phyloP scores from a whole-genome alignment of 2,797 vertebrate species.

The Danio kyathit region DNA sequence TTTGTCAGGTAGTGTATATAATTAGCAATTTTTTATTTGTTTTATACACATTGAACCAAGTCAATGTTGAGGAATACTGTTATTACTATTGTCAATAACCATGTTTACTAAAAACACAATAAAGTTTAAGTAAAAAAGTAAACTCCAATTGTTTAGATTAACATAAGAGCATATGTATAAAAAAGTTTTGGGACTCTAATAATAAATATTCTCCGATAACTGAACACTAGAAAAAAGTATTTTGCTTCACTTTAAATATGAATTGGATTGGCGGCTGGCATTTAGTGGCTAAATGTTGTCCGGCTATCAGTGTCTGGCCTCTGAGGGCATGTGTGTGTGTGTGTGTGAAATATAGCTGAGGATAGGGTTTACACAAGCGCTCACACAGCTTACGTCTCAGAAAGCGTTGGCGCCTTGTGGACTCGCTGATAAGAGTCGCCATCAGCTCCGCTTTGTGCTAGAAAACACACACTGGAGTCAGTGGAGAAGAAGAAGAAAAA shows the following conservation, averaged over 20 bases:
- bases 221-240: not conserved
- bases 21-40: too few relatives aligned
- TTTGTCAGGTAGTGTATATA: too few relatives aligned
- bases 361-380: constrained; percentile 30
- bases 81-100: too few relatives aligned
- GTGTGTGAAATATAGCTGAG: constrained; percentile 38
- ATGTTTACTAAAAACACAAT: too few relatives aligned
- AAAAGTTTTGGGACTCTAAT: too few relatives aligned
- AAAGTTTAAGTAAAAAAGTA: too few relatives aligned
- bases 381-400: constrained; percentile 43
- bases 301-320: not conserved
- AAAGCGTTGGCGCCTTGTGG: constrained; percentile 43
- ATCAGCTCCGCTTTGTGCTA: constrained; percentile 47
- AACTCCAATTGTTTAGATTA: not conserved
- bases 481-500: constrained; percentile 22
- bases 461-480: constrained; percentile 26
- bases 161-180: too few relatives aligned
- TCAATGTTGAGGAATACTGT: too few relatives aligned
- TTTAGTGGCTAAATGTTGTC: constrained; percentile 9
- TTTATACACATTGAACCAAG: too few relatives aligned
- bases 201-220: not conserved
- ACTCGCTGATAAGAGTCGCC: constrained; percentile 50
- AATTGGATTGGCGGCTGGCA: not conserved
- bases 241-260: not conserved
- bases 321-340: constrained; percentile 25